Percentiles rank a stretch among this genome's conserved stretches.
phyloP scores from a whole-genome alignment of 2,888 invertebrate genomes.

The Coremacera marginata region DNA sequence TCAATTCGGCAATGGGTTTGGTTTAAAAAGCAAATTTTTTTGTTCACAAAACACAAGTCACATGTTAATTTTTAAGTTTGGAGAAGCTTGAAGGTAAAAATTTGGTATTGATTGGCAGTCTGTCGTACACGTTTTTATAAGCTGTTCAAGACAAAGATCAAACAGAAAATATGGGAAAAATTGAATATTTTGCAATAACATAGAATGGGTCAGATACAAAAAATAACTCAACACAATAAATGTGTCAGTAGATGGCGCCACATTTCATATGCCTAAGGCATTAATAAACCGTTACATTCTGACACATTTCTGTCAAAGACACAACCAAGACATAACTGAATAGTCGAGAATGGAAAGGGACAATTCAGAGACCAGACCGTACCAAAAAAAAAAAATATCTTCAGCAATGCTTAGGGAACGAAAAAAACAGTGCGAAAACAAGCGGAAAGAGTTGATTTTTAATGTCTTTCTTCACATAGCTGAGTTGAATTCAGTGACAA shows the following conservation, averaged over 20 bases:
- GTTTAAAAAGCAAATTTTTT: no score
- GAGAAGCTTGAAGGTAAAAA: no score
- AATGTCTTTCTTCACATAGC: neutral
- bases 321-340: neutral
- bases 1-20: no score
- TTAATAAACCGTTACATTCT: neutral
- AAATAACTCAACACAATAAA: no score
- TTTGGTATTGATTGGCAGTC: no score
- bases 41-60: no score
- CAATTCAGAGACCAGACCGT: neutral
- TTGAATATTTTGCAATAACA: neutral
- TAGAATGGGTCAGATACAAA: neutral
- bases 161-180: no score
- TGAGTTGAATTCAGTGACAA: neutral
- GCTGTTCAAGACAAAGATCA: no score
- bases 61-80: no score
- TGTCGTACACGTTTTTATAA: no score
- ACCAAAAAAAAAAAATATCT: constrained; percentile 1
- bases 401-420: neutral
- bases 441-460: neutral
- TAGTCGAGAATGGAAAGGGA: neutral
- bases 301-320: constrained; percentile 24
- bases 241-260: neutral
- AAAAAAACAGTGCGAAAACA: neutral
- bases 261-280: neutral